Evolutionary conservation across 64 coral and sea anemone species (phyloP), one percentile per base, ranked within the genome.

Genomic region (Anthopleura sola): DNA sequence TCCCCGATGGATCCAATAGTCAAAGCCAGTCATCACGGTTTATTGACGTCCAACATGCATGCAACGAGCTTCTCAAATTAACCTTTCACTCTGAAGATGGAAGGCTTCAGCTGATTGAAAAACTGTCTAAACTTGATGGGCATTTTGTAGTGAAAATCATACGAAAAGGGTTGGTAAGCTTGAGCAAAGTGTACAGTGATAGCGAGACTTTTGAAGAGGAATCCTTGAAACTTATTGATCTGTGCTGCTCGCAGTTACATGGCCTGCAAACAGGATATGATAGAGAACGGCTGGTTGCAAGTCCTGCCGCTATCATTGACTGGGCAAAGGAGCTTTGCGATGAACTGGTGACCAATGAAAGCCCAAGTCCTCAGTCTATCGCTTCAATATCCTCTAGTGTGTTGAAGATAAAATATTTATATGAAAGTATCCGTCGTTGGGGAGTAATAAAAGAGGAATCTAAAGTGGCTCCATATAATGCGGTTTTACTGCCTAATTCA

Each of bases 131-230:
- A 48, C 76, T 48, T 26, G 7, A 79, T 17, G 76, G 76, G 34
- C 47, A 79, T 79, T 79, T 79, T 47, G 39, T 79, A 6, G 76
- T 48, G 14, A 79, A 79, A 48, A 79, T 79, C 23, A 79, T 79
- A 47, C 76, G 76, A 32, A 79, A 79, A 79, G 76, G 76, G 19
- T 48, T 79, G 19, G 17, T n/a, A 38, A 40, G 76, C 44, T 48
- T 79, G 5, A 48, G 23, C 18, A 79, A 79, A 37, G 37, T 79
- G 17, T 79, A 79, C 76, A 20, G n/a, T 17, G 76, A 79, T 9
- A 26, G 7, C 21, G 20, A 79, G 31, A 12, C 21, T 7, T 79
- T 79, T 14, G 76, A 79, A 79, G 76, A 79, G 6, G 76, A 79
- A 17, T 38, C 76, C 16, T 3, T 79, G 19, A 24, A 38, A 44